These are phyloP conservation scores for Odontophorus gujanensis DNA, from an alignment of 2,113 vertebrate genomes.

Conservation along the genomic window DNA sequence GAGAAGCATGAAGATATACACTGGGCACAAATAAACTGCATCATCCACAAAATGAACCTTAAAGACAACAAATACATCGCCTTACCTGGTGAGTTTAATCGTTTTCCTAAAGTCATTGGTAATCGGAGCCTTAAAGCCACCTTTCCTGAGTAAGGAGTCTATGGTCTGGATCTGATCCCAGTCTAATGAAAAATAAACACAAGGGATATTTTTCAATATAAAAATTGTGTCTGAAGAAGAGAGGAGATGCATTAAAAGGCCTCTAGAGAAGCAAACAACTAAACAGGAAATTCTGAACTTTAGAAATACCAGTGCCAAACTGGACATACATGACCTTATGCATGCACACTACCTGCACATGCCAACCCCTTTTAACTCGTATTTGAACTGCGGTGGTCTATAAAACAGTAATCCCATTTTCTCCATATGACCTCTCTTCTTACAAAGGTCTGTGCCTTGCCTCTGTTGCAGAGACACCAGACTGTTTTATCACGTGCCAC, in stretches of 20 bases:
- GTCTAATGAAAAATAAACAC: conserved; percentile 74
- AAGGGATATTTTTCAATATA: not conserved
- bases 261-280: not conserved
- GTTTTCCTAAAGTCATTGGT: conserved; percentile 89
- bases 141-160: conserved; percentile 89
- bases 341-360: conserved; percentile 19
- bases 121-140: conserved; percentile 87
- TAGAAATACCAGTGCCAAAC: not conserved
- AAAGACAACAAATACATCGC: not conserved
- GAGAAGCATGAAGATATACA: not conserved
- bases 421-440: not conserved
- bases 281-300: not conserved
- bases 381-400: not conserved
- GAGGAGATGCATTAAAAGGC: conserved; percentile 4
- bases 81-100: conserved; percentile 87
- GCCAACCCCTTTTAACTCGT: not conserved
- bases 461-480: not conserved
- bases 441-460: not conserved
- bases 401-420: not conserved
- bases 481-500: not conserved
- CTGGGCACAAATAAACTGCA: not conserved
- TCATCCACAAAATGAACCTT: conserved; percentile 9
- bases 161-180: conserved; percentile 90
- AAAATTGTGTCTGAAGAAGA: not conserved
- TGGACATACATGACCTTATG: not conserved